A percentile compares a stretch with the other conserved stretches of the same genome.
phyloP scores from a whole-genome alignment of 2,113 vertebrate species.

The Paratilapia polleni region DNA sequence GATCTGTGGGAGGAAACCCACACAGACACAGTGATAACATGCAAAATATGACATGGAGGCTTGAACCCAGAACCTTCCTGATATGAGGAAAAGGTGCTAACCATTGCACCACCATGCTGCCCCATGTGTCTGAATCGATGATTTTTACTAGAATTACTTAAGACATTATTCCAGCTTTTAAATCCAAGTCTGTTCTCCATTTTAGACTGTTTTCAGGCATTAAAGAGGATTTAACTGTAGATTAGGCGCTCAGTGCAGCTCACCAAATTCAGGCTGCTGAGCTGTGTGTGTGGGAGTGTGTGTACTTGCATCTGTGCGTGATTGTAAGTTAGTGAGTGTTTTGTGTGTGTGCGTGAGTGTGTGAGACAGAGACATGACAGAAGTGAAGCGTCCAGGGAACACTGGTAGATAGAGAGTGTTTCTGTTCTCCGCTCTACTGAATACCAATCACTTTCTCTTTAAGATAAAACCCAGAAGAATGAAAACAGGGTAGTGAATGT shows the following conservation, averaged over 20 bases:
- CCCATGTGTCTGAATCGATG: neutral
- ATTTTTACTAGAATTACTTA: neutral
- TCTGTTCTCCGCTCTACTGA: constrained; percentile 71
- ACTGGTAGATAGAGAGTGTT: constrained; percentile 70
- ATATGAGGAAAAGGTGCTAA: neutral
- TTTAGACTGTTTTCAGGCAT: neutral
- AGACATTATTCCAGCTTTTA: constrained; percentile 1
- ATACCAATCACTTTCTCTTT: constrained; percentile 71
- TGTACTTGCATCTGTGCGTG: neutral
- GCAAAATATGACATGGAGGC: neutral
- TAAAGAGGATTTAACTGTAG: constrained; percentile 46
- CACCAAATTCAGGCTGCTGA: constrained; percentile 11
- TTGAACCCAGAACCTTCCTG: neutral
- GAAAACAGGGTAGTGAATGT: constrained; percentile 48
- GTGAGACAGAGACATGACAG: constrained; percentile 25
- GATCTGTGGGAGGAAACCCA: neutral
- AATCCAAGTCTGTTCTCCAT: neutral
- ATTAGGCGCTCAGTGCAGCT: constrained; percentile 31
- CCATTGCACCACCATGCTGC: too few relatives aligned
- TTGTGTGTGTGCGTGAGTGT: constrained; percentile 4
- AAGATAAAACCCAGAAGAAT: constrained; percentile 67
- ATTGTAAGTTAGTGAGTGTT: neutral
- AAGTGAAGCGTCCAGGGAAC: constrained; percentile 55
- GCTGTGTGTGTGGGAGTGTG: neutral
- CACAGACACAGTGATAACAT: accelerated